Evolutionary conservation across 2,888 invertebrate genomes (phyloP), one percentile per base, ranked within the genome.

Genomic region (Scelioninae gen. 1): DNA sequence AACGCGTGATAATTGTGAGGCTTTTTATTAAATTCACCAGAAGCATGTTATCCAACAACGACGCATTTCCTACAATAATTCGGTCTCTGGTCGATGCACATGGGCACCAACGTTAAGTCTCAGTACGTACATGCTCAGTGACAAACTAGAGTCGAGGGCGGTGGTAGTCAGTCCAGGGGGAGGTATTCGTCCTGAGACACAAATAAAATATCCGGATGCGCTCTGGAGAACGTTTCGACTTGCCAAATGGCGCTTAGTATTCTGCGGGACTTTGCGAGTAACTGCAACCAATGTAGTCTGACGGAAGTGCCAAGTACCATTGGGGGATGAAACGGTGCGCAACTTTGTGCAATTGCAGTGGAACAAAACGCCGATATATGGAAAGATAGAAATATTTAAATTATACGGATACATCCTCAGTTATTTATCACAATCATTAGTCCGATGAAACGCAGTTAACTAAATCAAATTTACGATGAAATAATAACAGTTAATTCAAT

Each of bases 201-300:
- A 84, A 84, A 85, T 85, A 85, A 85, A 85, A 85, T 85, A 83
- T 84, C 84, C 69, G 82, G 82, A 83, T 81, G 82, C 75, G 84
- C 81, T 81, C 79, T 72, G 79, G 86, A 81, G 80, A 85, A 85
- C 85, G 76, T 78, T 85, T 81, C 85, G 85, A 86, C 83, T 88
- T 89, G 90, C 91, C 90, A 90, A 91, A 90, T 88, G 87, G 88
- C 86, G 88, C 87, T 90, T 90, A 90, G 90, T 89, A 91, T 90
- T 89, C 90, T 88, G 87, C 83, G 85, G 86, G 82, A 89, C 88
- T 89, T 87, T 85, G 85, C 87, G 87, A 89, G 87, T 88, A 88
- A 88, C 89, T 87, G 88, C 86, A 84, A 88, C 86, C 88, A 84
- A 86, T 87, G 86, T 85, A 87, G 84, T 87, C 87, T 85, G 87